Conservation (phyloP, 2,797 vertebrate genomes). For the Premnoplex brunnescens region DNA sequence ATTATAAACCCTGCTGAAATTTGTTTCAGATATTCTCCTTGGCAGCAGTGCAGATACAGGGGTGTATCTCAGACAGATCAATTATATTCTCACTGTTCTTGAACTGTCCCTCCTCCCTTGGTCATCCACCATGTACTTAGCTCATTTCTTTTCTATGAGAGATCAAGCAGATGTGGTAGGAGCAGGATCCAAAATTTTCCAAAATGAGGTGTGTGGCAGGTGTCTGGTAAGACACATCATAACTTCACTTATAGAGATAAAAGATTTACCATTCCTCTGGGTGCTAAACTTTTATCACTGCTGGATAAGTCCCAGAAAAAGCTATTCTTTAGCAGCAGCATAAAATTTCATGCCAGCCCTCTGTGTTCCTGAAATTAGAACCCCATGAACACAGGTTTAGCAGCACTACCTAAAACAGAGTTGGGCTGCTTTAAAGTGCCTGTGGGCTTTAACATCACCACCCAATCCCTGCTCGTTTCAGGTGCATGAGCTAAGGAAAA, state of each 20-base stretch:
- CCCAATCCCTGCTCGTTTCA: neutral
- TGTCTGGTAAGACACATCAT: neutral
- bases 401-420: neutral
- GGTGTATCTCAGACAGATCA: neutral
- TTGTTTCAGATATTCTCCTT: neutral
- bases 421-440: accelerated
- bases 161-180: neutral
- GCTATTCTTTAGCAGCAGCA: neutral
- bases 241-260: neutral
- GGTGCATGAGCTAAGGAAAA: neutral
- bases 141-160: neutral
- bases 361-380: neutral
- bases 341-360: neutral
- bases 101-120: neutral
- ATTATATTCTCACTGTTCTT: neutral
- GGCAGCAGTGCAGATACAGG: neutral
- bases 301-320: neutral
- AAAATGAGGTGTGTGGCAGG: neutral
- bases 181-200: neutral
- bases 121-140: neutral
- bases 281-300: neutral
- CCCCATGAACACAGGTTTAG: accelerated
- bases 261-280: neutral
- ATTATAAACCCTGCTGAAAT: neutral
- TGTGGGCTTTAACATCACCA: accelerated